These are phyloP conservation scores for Pycnonotus jocosus DNA, from an alignment of 2,113 vertebrate genomes.

Conservation along the genomic window DNA sequence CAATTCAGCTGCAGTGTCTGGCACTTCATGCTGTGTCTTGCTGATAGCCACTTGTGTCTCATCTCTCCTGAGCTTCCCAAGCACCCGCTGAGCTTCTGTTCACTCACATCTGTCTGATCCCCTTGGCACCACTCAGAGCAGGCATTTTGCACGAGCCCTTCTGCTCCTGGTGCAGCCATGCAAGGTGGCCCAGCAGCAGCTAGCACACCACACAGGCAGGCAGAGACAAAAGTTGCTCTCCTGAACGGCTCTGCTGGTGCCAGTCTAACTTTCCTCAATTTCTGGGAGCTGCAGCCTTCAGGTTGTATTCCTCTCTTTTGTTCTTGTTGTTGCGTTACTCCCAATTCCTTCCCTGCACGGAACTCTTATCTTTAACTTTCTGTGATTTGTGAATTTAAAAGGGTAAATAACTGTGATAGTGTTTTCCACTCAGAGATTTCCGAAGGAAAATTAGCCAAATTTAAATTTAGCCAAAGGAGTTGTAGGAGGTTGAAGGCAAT, in stretches of 20 bases:
- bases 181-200: not conserved
- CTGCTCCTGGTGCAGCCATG: not conserved
- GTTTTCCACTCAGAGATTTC: not conserved
- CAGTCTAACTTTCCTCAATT: not conserved
- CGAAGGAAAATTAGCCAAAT: not conserved
- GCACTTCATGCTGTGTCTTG: not conserved
- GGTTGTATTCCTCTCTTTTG: slow-evolving; percentile 15
- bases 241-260: not conserved
- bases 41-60: slow-evolving; percentile 18
- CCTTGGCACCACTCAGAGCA: not conserved
- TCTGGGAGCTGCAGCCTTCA: slow-evolving; percentile 1
- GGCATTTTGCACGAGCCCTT: not conserved
- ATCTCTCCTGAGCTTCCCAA: not conserved
- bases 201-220: not conserved
- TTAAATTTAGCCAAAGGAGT: not conserved
- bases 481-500: not conserved
- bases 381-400: not conserved
- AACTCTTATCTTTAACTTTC: not conserved
- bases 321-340: not conserved
- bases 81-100: slow-evolving; percentile 11
- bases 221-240: not conserved
- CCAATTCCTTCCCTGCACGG: not conserved
- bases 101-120: slow-evolving; percentile 18
- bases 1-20: slow-evolving; percentile 29
- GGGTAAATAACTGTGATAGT: not conserved